A percentile compares a stretch with the other conserved stretches of the same genome.
Conservation (phyloP, 2,888 invertebrate genomes). For the Cabera pusaria region DNA sequence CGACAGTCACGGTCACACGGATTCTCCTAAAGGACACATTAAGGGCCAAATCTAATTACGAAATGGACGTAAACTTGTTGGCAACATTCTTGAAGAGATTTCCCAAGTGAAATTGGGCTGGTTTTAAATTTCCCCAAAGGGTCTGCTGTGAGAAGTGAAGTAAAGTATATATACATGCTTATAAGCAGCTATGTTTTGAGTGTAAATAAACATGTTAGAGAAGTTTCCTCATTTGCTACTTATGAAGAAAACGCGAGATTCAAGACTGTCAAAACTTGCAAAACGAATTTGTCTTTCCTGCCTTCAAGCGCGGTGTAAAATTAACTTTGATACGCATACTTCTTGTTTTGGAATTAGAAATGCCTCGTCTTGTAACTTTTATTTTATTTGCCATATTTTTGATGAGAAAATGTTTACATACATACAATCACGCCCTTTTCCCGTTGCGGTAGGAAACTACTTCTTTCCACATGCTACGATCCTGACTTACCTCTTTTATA, state of each 20-base stretch:
- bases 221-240: constrained; percentile 54
- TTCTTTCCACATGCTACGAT: too few species aligned
- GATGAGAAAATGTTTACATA: too few species aligned
- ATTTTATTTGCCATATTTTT: not conserved
- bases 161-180: too few species aligned
- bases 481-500: too few species aligned
- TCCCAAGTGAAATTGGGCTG: constrained; percentile 55
- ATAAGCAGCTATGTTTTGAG: constrained; percentile 42
- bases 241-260: constrained; percentile 38
- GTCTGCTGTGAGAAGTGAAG: constrained; percentile 42
- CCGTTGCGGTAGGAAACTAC: too few species aligned
- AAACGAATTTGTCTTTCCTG: constrained; percentile 33
- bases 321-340: constrained; percentile 14
- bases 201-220: constrained; percentile 48
- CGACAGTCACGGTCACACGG: constrained; percentile 6
- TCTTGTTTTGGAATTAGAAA: constrained; percentile 15
- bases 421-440: too few species aligned
- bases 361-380: not conserved
- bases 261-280: constrained; percentile 28
- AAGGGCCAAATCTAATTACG: constrained; percentile 32
- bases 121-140: constrained; percentile 55
- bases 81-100: constrained; percentile 38
- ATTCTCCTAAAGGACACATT: constrained; percentile 28
- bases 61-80: constrained; percentile 29
- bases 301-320: constrained; percentile 23